Evolutionary conservation across 2,888 invertebrate species (phyloP).

Genomic region (Tridacna gigas): DNA sequence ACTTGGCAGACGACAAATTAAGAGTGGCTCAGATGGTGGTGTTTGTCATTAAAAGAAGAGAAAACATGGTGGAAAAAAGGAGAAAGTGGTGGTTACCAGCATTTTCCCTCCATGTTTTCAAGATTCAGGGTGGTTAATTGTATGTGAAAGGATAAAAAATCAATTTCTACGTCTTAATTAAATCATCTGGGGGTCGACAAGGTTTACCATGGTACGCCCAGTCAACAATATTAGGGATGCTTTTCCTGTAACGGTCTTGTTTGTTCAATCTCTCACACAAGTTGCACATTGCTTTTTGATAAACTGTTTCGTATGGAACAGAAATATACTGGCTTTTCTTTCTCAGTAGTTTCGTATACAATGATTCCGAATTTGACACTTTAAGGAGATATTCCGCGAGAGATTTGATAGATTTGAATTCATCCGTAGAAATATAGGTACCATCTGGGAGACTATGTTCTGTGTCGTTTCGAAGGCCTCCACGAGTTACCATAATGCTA

Average conservation of each 20-base stretch:
- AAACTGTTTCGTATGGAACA: slow-evolving; percentile 28
- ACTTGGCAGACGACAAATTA: no score
- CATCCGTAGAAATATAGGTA: slow-evolving; percentile 40
- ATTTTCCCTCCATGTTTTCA: neutral
- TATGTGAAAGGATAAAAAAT: no score
- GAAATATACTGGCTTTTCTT: slow-evolving; percentile 47
- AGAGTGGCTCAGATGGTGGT: no score
- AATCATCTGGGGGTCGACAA: slow-evolving; percentile 12
- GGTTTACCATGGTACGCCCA: neutral
- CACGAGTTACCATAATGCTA: slow-evolving; percentile 25
- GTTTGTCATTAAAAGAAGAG: neutral
- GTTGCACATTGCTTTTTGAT: slow-evolving; percentile 53
- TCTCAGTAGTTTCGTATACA: slow-evolving; percentile 31
- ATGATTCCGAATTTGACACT: slow-evolving; percentile 25
- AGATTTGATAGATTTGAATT: slow-evolving; percentile 33
- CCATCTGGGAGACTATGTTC: slow-evolving; percentile 27
- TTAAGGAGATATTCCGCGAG: slow-evolving; percentile 35
- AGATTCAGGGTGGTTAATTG: neutral
- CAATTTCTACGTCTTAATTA: neutral
- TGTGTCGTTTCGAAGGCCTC: slow-evolving; percentile 27
- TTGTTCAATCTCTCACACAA: slow-evolving; percentile 1
- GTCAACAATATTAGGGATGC: slow-evolving; percentile 35
- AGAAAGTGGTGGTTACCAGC: neutral
- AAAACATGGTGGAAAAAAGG: neutral
- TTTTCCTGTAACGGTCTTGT: slow-evolving; percentile 42